phyloP scores from a whole-genome alignment of 2,888 invertebrate species.

The Aromia moschata region DNA sequence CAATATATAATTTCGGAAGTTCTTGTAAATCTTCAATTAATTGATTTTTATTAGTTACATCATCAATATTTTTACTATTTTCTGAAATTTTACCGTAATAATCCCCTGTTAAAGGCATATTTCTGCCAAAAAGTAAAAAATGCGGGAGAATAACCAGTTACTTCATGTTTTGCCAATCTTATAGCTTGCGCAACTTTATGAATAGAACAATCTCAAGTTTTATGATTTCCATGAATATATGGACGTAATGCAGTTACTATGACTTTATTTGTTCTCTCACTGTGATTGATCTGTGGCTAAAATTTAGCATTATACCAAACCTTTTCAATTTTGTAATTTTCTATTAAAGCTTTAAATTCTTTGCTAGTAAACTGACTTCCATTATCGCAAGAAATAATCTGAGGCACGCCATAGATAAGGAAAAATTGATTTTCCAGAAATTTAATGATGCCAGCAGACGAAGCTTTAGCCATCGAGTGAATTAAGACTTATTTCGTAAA shows the following conservation, averaged over 20 bases:
- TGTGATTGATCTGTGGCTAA: constrained; percentile 53
- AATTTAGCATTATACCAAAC: constrained; percentile 46
- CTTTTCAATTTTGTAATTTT: constrained; percentile 36
- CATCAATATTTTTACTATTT: constrained; percentile 18
- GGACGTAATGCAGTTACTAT: constrained; percentile 46
- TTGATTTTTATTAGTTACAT: constrained; percentile 20
- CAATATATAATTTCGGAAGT: constrained; percentile 29
- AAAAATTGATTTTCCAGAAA: too few relatives aligned
- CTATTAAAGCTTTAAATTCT: constrained; percentile 29
- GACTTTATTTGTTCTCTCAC: constrained; percentile 50
- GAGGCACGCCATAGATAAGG: too few relatives aligned
- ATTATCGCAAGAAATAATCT: too few relatives aligned
- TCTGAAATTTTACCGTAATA: constrained; percentile 35
- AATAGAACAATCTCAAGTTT: constrained; percentile 29
- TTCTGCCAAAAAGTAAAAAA: constrained; percentile 35
- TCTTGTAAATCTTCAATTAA: constrained; percentile 25
- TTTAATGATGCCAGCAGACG: too few relatives aligned
- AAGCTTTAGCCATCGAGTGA: too few relatives aligned
- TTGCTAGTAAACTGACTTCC: too few relatives aligned
- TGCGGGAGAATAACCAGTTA: constrained; percentile 30
- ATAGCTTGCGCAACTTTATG: constrained; percentile 35
- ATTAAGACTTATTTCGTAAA: too few relatives aligned
- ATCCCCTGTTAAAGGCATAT: constrained; percentile 32
- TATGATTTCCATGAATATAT: constrained; percentile 31
- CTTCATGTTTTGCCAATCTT: constrained; percentile 35